phyloP scores from a whole-genome alignment of 30 jellyfish, hydroid and myxozoan species.

The Aurelia coerulea region DNA sequence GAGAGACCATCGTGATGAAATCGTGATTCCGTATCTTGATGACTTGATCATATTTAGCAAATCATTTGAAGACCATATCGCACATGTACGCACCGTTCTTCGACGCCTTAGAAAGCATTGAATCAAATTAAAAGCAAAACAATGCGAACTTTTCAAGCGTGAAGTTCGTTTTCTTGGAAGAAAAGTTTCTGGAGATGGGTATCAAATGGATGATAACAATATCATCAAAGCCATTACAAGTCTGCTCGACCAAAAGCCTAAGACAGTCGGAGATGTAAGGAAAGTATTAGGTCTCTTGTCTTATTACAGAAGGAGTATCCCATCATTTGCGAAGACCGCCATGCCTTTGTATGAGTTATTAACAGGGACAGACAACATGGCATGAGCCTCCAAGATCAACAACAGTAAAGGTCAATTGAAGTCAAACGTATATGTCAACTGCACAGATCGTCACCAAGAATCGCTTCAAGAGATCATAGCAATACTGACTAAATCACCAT shows the following conservation, averaged over 20 bases:
- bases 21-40: conserved; percentile 53
- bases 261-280: too few species aligned
- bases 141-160: conserved; percentile 28
- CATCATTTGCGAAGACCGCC: too few species aligned
- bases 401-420: background rate
- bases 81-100: conserved; percentile 15
- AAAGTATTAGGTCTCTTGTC: too few species aligned
- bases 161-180: conserved; percentile 53
- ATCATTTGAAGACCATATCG: conserved; percentile 12
- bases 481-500: too few species aligned
- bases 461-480: too few species aligned
- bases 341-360: too few species aligned
- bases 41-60: conserved; percentile 20
- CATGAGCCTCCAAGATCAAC: conserved; percentile 23
- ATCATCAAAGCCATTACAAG: conserved; percentile 17
- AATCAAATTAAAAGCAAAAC: conserved; percentile 22
- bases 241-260: conserved; percentile 22
- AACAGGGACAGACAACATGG: background rate
- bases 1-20: conserved; percentile 38
- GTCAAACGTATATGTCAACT: conserved; percentile 47
- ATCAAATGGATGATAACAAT: conserved; percentile 32
- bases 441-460: too few species aligned
- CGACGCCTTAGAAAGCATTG: conserved; percentile 26
- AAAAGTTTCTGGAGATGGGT: conserved; percentile 46
- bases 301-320: too few species aligned